These are phyloP conservation scores for Microctonus aethiopoides DNA, from an alignment of 2,888 invertebrate species.

Conservation along the genomic window DNA sequence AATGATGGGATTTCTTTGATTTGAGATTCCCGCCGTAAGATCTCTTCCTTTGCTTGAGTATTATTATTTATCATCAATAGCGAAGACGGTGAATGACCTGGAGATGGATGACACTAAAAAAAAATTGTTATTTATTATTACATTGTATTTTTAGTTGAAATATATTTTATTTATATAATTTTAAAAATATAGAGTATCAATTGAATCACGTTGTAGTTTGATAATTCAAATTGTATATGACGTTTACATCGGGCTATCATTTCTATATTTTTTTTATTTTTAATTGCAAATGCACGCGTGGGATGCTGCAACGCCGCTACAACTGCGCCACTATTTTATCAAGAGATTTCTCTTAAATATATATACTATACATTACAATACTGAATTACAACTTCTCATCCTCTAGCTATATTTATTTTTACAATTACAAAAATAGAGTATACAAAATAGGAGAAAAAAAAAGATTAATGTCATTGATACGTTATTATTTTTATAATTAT, in stretches of 20 bases:
- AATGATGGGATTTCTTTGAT: neutral
- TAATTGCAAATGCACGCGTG: neutral
- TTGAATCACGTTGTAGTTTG: constrained; percentile 27
- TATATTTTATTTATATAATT: neutral
- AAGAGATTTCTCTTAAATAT: neutral
- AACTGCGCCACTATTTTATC: constrained; percentile 14
- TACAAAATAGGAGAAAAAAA: neutral
- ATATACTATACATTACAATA: neutral
- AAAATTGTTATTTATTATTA: neutral
- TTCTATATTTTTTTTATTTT: constrained; percentile 13
- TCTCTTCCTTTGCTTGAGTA: neutral
- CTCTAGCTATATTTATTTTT: neutral
- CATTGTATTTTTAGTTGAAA: neutral
- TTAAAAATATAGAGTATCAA: constrained; percentile 6
- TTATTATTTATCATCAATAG: constrained; percentile 23
- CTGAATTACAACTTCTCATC: neutral
- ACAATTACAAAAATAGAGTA: neutral
- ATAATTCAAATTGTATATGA: constrained; percentile 15
- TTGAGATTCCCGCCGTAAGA: constrained; percentile 27
- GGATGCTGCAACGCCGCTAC: constrained; percentile 9
- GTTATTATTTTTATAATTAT: neutral
- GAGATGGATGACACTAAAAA: constrained; percentile 38
- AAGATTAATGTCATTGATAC: neutral
- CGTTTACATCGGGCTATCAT: constrained; percentile 8
- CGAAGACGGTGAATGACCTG: constrained; percentile 36